phyloP scores from a whole-genome alignment of 2,113 vertebrate genomes.

The mouse (Mus musculus) region DNA sequence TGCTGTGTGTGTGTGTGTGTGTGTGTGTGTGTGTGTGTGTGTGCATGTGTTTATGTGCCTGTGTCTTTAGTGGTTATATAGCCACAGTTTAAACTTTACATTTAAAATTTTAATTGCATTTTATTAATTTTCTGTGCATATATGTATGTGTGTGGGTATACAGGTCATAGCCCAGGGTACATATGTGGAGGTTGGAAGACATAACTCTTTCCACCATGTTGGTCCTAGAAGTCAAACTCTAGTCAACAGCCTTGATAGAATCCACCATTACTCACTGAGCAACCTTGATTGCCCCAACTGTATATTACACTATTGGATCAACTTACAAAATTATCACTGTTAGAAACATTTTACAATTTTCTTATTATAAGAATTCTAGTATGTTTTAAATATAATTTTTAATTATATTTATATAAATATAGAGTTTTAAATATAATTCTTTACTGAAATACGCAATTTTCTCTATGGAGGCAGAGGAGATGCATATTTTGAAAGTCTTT shows the following conservation, averaged over 20 bases:
- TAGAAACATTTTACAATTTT: neutral
- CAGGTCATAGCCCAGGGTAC: rapidly evolving
- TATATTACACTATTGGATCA: neutral
- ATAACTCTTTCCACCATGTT: neutral
- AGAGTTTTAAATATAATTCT: too few relatives aligned
- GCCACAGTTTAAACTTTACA: neutral
- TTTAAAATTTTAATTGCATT: too few relatives aligned
- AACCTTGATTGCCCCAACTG: neutral
- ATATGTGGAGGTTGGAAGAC: too few relatives aligned
- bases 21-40: neutral
- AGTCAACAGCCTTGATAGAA: neutral
- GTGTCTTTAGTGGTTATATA: neutral
- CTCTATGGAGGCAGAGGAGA: rapidly evolving
- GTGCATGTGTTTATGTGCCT: neutral
- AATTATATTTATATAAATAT: too few relatives aligned
- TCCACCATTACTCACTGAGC: neutral
- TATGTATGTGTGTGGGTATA: neutral
- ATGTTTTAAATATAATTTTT: too few relatives aligned
- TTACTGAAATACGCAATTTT: neutral
- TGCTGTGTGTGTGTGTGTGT: neutral
- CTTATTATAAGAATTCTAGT: neutral
- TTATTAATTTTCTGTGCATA: neutral
- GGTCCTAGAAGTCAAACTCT: neutral
- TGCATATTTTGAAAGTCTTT: too few relatives aligned
- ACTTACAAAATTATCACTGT: neutral